Evolutionary conservation across 1,140 invertebrate species (phyloP).

Genomic region (Vanessa tameamea): DNA sequence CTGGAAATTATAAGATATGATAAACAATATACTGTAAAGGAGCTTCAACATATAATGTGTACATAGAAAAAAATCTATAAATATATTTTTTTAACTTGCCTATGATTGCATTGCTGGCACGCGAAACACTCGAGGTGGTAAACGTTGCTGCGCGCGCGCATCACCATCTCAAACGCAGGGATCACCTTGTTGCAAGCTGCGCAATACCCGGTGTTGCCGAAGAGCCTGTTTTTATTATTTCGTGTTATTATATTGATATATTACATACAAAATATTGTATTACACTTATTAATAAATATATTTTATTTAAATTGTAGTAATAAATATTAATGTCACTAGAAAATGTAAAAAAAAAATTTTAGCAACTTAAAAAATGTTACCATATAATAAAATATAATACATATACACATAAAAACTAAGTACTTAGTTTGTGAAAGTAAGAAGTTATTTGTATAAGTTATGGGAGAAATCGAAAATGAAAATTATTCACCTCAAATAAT

Average conservation of each 20-base stretch:
- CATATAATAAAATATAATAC: too few species aligned
- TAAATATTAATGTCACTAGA: too few species aligned
- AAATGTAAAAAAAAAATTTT: too few species aligned
- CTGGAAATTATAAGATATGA: too few species aligned
- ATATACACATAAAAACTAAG: too few species aligned
- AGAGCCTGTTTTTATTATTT: constrained; percentile 82
- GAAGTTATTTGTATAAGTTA: too few species aligned
- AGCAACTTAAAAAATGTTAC: too few species aligned
- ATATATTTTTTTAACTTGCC: constrained; percentile 82
- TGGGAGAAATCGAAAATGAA: neutral
- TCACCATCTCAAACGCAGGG: constrained; percentile 99
- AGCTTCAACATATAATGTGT: too few species aligned
- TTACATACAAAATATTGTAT: neutral
- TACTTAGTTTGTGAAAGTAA: too few species aligned
- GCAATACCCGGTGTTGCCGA: constrained; percentile 95
- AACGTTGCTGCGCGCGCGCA: constrained; percentile 97
- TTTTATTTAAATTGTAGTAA: too few species aligned
- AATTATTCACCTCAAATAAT: constrained; percentile 94
- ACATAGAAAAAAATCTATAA: neutral
- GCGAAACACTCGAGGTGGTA: constrained; percentile 99
- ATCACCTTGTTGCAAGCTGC: constrained; percentile 97
- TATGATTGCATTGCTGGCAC: constrained; percentile 98
- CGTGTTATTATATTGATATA: neutral
- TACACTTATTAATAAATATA: too few species aligned
- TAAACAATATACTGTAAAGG: too few species aligned